Evolutionary conservation across 2,113 vertebrate genomes (phyloP).

Genomic region (Sinocyclocheilus rhinocerous): DNA sequence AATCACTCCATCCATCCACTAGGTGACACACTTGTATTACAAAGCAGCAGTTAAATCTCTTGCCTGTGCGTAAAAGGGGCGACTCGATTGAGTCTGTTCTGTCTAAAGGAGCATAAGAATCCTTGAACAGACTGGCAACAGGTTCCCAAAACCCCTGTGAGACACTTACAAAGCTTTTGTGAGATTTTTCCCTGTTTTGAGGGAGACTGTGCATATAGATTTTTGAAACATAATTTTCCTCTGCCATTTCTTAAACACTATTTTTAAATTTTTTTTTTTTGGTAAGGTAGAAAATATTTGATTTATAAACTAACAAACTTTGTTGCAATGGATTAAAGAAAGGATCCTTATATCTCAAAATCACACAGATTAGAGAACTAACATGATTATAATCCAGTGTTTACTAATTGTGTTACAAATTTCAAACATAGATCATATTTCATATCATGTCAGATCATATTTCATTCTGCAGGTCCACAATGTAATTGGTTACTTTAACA

Average conservation of each 20-base stretch:
- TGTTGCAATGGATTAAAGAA: no score
- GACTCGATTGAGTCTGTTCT: background rate
- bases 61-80: constrained; percentile 17
- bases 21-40: constrained; percentile 83
- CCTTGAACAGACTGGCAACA: background rate
- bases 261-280: no score
- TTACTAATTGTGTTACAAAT: background rate
- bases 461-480: background rate
- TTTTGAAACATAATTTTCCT: background rate
- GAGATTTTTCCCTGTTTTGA: background rate
- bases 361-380: background rate
- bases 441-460: background rate
- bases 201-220: background rate
- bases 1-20: constrained; percentile 68
- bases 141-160: background rate
- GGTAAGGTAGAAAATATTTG: no score
- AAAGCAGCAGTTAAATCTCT: constrained; percentile 48
- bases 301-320: no score
- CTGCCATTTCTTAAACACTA: no score
- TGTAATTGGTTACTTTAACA: background rate
- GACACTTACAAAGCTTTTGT: background rate
- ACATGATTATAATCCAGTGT: background rate
- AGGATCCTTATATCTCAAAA: background rate
- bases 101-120: background rate
- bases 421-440: background rate